A percentile compares a stretch with the other conserved stretches of the same genome.
Evolutionary conservation across 92 coral and sea anemone species (phyloP).

Genomic region (Virgularia gustaviana): DNA sequence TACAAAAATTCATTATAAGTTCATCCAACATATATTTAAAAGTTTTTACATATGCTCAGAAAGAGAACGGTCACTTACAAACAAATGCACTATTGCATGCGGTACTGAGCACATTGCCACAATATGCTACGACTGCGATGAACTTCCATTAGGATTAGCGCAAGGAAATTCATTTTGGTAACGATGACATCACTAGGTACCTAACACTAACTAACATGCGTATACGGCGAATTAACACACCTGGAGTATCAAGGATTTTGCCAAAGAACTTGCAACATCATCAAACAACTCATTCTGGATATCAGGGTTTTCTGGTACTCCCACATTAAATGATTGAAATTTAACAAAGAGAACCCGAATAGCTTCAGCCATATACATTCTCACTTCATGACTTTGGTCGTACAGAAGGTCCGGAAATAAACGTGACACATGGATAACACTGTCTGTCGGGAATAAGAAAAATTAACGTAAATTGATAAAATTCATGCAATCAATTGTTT

Average conservation of each 20-base stretch:
- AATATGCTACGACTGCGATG: no score
- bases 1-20: no score
- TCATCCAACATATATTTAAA: no score
- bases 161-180: no score
- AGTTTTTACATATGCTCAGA: no score
- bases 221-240: constrained; percentile 40
- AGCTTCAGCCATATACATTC: constrained; percentile 80
- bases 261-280: constrained; percentile 61
- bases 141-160: no score
- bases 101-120: no score
- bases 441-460: not conserved
- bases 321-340: constrained; percentile 32
- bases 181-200: no score
- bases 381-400: constrained; percentile 76
- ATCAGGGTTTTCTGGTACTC: constrained; percentile 62
- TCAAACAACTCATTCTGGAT: constrained; percentile 71
- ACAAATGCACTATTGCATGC: no score
- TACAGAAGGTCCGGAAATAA: constrained; percentile 65
- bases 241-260: constrained; percentile 56
- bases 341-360: constrained; percentile 69
- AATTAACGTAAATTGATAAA: not conserved
- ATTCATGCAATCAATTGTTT: not conserved
- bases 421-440: constrained; percentile 15
- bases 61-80: no score
- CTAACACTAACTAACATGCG: no score